Base-by-base conservation (phyloP, 2,113 vertebrate genomes). In the Tupaia chinensis region DNA sequence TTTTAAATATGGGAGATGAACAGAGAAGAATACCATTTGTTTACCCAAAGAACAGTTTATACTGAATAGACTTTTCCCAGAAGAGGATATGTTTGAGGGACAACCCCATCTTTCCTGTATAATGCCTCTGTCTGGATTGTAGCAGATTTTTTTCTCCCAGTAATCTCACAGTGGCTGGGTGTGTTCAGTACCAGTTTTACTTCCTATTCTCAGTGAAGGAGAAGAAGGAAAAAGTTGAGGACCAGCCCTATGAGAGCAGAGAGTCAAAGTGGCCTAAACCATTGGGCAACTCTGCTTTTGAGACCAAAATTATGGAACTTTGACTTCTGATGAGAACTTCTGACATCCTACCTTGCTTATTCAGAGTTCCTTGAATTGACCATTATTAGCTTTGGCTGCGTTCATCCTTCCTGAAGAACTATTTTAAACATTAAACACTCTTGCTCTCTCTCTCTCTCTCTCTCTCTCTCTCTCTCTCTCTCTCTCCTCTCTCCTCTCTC, bases 401-500 rank as follows among this genome's bases (percentile, higher is more conserved):
- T 89, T 60, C n/a, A 44, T 92, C 53, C 32, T 87, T 92, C 44
- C 68, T 94, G 16, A 92, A 90, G 54, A 94, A 70, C 22, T 81
- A 9, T 85, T 96, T 83, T 87, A 74, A 83, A 68, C 3, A 83
- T 9, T 91, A 88, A 74, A 32, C 32, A 32, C 32, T 32, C 66
- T 9, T 58, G 7, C 54, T 60, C 60, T 94, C 32, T 79, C 20
- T 84, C 44, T 10, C 34, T 27, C 25, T 44, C 44, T 44, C 61
- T 69, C 29, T 69, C 4, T 66, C 16, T 76, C 65, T 9, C 32
- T 60, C 66, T 9, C 54, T 60, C 60, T 94, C 32, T 79, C 20
- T 84, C 44, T 10, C 34, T 27, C 25, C 3, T 3, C 32, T 32
- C 32, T 32, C 32, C 3, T 3, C 32, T 44, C 44, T 44, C 44